Percentiles rank a stretch among this genome's conserved stretches.
Evolutionary conservation across 2,888 invertebrate species (phyloP).

Genomic region (Seira ritae): DNA sequence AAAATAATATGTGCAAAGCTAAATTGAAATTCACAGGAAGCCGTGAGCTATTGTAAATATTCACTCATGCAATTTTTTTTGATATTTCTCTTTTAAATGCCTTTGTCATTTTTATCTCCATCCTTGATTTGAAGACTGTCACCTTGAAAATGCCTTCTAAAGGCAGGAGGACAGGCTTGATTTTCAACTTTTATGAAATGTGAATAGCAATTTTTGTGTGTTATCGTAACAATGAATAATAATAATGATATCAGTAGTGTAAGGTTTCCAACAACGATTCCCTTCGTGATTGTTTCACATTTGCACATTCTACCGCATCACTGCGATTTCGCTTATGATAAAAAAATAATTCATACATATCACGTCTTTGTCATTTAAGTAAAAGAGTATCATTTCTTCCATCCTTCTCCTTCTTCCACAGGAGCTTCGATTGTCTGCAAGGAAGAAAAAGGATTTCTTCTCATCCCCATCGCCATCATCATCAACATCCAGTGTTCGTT

Average conservation of each 20-base stretch:
- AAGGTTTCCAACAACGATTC: neutral
- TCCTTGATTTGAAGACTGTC: conserved; percentile 50
- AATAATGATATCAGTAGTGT: too few relatives aligned
- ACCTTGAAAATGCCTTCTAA: conserved; percentile 26
- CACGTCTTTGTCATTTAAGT: conserved; percentile 42
- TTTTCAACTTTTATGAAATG: too few relatives aligned
- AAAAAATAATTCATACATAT: conserved; percentile 40
- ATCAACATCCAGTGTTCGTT: too few relatives aligned
- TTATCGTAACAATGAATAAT: neutral
- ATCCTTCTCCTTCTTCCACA: neutral
- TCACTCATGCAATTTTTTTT: neutral
- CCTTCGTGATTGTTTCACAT: neutral
- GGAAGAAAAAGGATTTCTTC: neutral
- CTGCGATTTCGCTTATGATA: neutral
- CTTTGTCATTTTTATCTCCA: conserved; percentile 19
- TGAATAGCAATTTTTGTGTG: neutral
- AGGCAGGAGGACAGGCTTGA: neutral
- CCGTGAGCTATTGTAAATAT: neutral
- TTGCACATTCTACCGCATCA: neutral
- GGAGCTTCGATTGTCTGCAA: neutral
- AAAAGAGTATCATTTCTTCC: neutral
- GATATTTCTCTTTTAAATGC: neutral
- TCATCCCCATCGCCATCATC: too few relatives aligned
- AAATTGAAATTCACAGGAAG: neutral
- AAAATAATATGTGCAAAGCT: neutral